These are phyloP conservation scores for Cavia aperea DNA, from an alignment of 2,113 vertebrate genomes.

Conservation along the genomic window DNA sequence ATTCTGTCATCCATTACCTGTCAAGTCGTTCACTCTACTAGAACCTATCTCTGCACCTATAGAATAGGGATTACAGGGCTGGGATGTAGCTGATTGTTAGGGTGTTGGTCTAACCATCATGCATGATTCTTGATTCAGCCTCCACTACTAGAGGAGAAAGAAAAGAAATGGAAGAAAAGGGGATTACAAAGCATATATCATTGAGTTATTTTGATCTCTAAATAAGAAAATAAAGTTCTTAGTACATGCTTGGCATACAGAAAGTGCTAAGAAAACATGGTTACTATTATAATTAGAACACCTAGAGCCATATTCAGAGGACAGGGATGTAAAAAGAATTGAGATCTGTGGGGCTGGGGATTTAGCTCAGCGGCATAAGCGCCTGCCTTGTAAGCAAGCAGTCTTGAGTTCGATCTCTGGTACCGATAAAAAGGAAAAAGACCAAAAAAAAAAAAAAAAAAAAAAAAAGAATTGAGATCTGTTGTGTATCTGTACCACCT, in stretches of 20 bases:
- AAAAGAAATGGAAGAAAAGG: background rate
- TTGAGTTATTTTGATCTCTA: constrained; percentile 12
- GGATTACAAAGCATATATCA: background rate
- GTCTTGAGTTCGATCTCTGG: too few relatives aligned
- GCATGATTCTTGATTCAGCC: background rate
- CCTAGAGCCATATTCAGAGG: background rate
- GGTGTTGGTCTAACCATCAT: background rate
- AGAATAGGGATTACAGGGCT: background rate
- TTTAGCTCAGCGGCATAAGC: too few relatives aligned
- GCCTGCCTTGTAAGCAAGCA: too few relatives aligned
- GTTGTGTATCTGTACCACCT: background rate
- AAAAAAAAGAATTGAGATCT: background rate
- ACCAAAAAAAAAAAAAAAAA: too few relatives aligned
- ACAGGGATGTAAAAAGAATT: background rate
- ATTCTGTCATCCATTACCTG: background rate
- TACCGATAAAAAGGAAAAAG: too few relatives aligned
- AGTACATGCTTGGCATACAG: background rate
- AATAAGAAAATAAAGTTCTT: constrained; percentile 25
- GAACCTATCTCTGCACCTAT: background rate
- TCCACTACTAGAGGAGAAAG: background rate
- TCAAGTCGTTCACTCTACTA: background rate
- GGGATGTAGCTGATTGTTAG: background rate
- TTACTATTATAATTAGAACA: constrained; percentile 14
- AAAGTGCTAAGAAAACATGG: constrained; percentile 2
- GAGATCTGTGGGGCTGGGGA: background rate